Evolutionary conservation across 2,797 vertebrate species (phyloP).

Genomic region (Acropternis orthonyx): DNA sequence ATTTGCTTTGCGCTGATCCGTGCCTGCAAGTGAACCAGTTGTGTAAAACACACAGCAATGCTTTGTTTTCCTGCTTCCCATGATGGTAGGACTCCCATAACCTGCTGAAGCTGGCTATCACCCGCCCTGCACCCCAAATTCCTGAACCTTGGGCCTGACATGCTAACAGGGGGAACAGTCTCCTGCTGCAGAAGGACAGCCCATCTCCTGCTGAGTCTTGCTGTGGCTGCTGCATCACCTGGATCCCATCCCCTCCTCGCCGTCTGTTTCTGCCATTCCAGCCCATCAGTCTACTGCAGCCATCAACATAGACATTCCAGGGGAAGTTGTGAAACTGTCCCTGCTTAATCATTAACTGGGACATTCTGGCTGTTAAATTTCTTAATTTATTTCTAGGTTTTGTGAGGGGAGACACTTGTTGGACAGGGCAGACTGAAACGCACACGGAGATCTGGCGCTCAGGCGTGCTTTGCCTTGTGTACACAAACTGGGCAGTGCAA

Average conservation of each 20-base stretch:
- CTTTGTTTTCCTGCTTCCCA: background rate
- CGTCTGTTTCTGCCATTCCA: constrained; percentile 27
- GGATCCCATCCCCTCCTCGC: background rate
- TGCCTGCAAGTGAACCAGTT: background rate
- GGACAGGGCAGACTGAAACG: background rate
- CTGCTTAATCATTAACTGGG: constrained; percentile 52
- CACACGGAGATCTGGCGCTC: background rate
- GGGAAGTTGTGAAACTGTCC: constrained; percentile 31
- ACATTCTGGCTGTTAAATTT: constrained; percentile 24
- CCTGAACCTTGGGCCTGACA: background rate
- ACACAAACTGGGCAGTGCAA: background rate
- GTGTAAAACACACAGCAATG: background rate
- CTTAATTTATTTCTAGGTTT: constrained; percentile 47
- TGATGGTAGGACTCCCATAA: background rate
- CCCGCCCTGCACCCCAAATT: background rate
- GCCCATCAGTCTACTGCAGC: background rate
- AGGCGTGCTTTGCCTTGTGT: background rate
- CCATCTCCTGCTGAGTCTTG: background rate
- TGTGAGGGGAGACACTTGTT: background rate
- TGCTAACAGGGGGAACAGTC: fast-evolving
- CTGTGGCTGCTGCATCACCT: background rate
- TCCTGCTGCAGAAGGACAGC: background rate
- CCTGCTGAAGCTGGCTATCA: background rate
- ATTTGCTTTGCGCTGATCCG: constrained; percentile 10
- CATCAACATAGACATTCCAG: constrained; percentile 50